Base-by-base conservation (phyloP, 2,113 vertebrate species). In the Sorex fumeus region DNA sequence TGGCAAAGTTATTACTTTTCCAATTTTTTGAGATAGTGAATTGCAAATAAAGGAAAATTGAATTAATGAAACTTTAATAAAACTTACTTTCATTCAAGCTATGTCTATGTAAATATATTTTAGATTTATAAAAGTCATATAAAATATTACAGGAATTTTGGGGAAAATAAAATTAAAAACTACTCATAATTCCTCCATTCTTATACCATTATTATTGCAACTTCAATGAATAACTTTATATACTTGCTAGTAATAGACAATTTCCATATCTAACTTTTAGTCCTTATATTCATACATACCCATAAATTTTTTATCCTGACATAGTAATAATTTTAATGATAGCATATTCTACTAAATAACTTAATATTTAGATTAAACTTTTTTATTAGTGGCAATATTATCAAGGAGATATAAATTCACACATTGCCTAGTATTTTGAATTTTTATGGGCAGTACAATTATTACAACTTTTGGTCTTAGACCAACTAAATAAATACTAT, bases 11-110 rank as follows among this genome's bases (percentile, higher is more conserved):
- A 67, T 74, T 71, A 91, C 34, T 81, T 7, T 53, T 94, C 30
- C 60, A 7, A n/a, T n/a, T n/a, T n/a, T 25, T 19, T 93, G 19
- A 95, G 82, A 62, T 72, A 90, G 40, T 90, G n/a, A 19, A 94
- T 36, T 82, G 36, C 11, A 85, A 81, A 67, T 36, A 60, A 60
- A 60, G 57, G 16, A 60, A 60, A 23, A 60, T 60, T 21, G 21
- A 60, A 23, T 21, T 60, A 60, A 60, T 34, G 34, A 71, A 67
- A 30, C 7, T 2, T 90, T 87, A 71, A 90, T 23, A 62, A 90
- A 82, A 32, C 43, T 10, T 50, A 21, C 23, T 36, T 77, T 72
- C n/a, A 34, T 78, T 57, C 34, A 67, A 57, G 28, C 23, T 12
- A 67, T 71, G 75, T 16, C 32, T 45, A 13, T 79, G 3, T 92